Evolutionary conservation across 1,140 invertebrate genomes (phyloP).

Genomic region (Schlechtendalia chinensis): DNA sequence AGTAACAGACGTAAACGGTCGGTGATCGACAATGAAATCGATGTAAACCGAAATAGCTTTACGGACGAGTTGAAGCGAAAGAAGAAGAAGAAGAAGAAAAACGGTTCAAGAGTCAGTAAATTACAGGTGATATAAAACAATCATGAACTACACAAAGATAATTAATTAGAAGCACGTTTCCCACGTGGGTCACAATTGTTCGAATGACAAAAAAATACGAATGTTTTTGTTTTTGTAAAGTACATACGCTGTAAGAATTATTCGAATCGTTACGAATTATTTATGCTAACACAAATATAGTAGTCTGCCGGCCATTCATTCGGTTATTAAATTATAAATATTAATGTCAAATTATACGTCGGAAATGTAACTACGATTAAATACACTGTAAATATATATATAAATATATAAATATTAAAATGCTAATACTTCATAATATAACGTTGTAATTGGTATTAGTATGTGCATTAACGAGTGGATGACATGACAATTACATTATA

Average conservation of each 20-base stretch:
- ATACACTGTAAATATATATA: not conserved
- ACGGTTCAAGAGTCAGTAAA: not conserved
- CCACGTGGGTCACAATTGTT: no score
- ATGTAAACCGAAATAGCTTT: not conserved
- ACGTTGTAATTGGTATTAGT: not conserved
- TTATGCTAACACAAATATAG: not conserved
- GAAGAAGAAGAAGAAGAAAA: constrained; percentile 34
- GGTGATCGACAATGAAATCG: constrained; percentile 22
- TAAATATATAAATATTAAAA: not conserved
- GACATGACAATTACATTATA: not conserved
- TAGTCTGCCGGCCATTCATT: not conserved
- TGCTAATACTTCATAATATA: not conserved
- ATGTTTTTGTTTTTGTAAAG: no score
- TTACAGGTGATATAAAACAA: constrained; percentile 6
- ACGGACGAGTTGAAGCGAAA: not conserved
- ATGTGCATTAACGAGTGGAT: not conserved
- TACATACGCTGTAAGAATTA: no score
- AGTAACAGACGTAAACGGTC: constrained; percentile 24
- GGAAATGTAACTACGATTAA: no score
- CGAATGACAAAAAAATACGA: not conserved
- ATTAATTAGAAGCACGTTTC: no score
- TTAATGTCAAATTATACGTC: no score
- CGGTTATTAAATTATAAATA: no score
- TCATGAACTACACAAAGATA: not conserved
- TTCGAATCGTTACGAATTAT: no score